Conservation (phyloP, 2,797 vertebrate species). For the Choloepus didactylus region DNA sequence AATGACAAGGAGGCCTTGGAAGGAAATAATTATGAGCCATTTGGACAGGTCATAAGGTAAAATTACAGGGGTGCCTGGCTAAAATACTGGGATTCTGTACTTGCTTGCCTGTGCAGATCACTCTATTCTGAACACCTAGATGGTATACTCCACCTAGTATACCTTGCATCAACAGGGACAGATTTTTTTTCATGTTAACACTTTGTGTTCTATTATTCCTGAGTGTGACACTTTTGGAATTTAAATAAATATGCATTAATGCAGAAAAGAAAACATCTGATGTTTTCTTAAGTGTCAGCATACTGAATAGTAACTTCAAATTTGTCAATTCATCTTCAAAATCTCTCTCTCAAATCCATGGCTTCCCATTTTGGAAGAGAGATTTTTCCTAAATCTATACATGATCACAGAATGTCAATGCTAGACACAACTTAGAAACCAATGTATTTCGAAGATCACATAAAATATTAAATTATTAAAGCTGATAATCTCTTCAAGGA, state of each 20-base stretch:
- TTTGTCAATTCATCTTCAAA: conserved; percentile 43
- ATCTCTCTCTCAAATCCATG: not conserved
- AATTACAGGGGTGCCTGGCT: conserved; percentile 59
- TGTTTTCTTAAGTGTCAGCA: not conserved
- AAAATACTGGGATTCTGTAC: not conserved
- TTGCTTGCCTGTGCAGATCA: conserved; percentile 54
- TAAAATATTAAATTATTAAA: conserved; percentile 5
- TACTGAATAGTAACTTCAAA: conserved; percentile 7
- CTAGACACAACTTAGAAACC: conserved; percentile 54
- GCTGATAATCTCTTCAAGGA: not conserved
- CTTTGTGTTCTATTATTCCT: conserved; percentile 34
- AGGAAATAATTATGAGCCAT: conserved; percentile 70
- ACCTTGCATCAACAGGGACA: not conserved
- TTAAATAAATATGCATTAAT: conserved; percentile 24
- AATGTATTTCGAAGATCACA: conserved; percentile 34
- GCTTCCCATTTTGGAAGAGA: not conserved
- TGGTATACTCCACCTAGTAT: not conserved
- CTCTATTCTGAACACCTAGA: conserved; percentile 46
- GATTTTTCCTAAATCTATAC: conserved; percentile 14
- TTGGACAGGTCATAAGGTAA: conserved; percentile 61
- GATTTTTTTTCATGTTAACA: not conserved
- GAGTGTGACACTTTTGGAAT: not conserved
- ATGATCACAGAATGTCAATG: conserved; percentile 1
- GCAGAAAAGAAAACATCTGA: not conserved
- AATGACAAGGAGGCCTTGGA: conserved; percentile 71